Evolutionary conservation across 2,113 vertebrate genomes (phyloP).

Genomic region (Anolis carolinensis): DNA sequence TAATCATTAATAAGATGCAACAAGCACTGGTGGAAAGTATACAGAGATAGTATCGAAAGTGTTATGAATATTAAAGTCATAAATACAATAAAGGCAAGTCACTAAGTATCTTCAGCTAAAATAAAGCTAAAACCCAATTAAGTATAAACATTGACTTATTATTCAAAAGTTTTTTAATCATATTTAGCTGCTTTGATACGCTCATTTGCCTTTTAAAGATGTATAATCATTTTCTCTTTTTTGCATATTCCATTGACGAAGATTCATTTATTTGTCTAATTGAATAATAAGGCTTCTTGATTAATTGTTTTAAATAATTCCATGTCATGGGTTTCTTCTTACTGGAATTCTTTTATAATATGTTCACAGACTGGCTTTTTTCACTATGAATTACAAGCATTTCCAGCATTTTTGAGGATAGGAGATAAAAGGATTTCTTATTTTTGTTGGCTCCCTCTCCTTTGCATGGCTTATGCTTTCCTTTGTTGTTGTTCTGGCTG

Average conservation of each 20-base stretch:
- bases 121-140: conserved; percentile 73
- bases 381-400: conserved; percentile 73
- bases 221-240: conserved; percentile 62
- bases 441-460: conserved; percentile 60
- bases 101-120: conserved; percentile 73
- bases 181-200: conserved; percentile 71
- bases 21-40: conserved; percentile 69
- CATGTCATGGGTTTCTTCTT: conserved; percentile 72
- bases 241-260: conserved; percentile 70
- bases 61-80: conserved; percentile 73
- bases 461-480: conserved; percentile 58
- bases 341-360: conserved; percentile 74
- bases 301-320: conserved; percentile 78
- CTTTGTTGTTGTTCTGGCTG: conserved; percentile 70
- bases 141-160: conserved; percentile 68
- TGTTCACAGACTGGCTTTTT: conserved; percentile 71
- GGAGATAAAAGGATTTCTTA: conserved; percentile 60
- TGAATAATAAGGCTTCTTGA: conserved; percentile 74
- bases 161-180: conserved; percentile 63
- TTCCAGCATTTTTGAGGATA: conserved; percentile 62
- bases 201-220: conserved; percentile 74
- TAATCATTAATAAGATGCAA: conserved; percentile 75
- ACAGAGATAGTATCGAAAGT: conserved; percentile 70
- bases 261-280: conserved; percentile 73
- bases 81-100: conserved; percentile 69